Evolutionary conservation across 2,113 vertebrate genomes (phyloP).

Genomic region (Tachysurus vachellii): DNA sequence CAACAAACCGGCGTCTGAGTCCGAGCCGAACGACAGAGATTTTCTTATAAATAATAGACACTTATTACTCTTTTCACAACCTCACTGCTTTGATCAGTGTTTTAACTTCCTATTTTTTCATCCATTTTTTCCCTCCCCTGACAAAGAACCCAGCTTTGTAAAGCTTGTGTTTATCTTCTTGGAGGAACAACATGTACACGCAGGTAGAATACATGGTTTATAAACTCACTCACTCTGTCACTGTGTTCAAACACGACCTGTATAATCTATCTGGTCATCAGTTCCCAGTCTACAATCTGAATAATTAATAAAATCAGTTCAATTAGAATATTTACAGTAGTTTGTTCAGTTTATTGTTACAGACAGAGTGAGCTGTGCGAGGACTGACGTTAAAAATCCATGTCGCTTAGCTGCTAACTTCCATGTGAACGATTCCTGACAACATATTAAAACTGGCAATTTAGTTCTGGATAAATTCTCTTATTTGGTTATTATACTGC

Average conservation of each 20-base stretch:
- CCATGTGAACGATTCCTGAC: background rate
- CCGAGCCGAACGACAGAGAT: background rate
- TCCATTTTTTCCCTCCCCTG: background rate
- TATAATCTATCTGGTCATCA: background rate
- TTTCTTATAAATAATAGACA: background rate
- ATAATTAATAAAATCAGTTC: background rate
- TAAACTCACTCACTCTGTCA: background rate
- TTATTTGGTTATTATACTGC: background rate
- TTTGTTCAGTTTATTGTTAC: background rate
- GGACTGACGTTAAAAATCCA: background rate
- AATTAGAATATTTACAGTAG: background rate
- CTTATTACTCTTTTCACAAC: background rate
- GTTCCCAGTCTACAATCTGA: background rate
- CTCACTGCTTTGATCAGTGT: background rate
- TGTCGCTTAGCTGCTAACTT: background rate
- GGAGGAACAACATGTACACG: too few species aligned
- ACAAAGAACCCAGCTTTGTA: too few species aligned
- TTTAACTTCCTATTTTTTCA: background rate
- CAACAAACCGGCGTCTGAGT: background rate
- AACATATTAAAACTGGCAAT: background rate
- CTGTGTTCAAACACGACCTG: background rate
- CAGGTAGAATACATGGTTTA: background rate
- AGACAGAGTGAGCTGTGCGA: background rate
- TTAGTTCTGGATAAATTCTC: background rate
- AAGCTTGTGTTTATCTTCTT: too few species aligned